Conservation (phyloP, 2,888 invertebrate genomes). For the Pammene aurita region DNA sequence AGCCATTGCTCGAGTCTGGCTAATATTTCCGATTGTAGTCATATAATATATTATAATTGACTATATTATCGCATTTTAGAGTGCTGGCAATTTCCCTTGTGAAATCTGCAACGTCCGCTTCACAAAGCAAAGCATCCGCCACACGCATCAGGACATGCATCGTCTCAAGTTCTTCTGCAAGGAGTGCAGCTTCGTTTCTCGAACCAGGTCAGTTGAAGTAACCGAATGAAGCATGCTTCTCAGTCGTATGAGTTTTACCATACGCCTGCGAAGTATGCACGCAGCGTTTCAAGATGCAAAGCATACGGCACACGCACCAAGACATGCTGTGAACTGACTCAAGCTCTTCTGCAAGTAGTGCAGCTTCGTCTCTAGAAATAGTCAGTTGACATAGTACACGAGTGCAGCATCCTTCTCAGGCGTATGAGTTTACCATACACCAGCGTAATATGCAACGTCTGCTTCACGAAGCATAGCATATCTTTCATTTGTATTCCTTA, state of each 20-base stretch:
- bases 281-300: constrained; percentile 26
- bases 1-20: no score
- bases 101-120: constrained; percentile 41
- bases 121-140: constrained; percentile 23
- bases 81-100: constrained; percentile 29
- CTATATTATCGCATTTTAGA: not conserved
- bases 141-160: constrained; percentile 38
- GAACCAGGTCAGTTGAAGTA: constrained; percentile 24
- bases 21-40: no score
- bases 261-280: constrained; percentile 11
- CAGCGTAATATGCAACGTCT: not conserved
- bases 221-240: not conserved
- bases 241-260: constrained; percentile 11
- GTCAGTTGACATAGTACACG: not conserved
- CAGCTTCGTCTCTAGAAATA: constrained; percentile 10
- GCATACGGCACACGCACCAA: constrained; percentile 19
- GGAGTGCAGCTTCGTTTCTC: constrained; percentile 30
- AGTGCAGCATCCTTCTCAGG: not conserved
- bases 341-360: constrained; percentile 41
- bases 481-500: no score
- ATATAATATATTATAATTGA: no score
- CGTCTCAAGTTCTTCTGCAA: constrained; percentile 40
- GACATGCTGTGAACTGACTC: constrained; percentile 36
- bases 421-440: constrained; percentile 21
- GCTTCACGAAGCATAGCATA: not conserved